Conservation (phyloP, 2,888 invertebrate genomes). For the Aspidiotus destructor region DNA sequence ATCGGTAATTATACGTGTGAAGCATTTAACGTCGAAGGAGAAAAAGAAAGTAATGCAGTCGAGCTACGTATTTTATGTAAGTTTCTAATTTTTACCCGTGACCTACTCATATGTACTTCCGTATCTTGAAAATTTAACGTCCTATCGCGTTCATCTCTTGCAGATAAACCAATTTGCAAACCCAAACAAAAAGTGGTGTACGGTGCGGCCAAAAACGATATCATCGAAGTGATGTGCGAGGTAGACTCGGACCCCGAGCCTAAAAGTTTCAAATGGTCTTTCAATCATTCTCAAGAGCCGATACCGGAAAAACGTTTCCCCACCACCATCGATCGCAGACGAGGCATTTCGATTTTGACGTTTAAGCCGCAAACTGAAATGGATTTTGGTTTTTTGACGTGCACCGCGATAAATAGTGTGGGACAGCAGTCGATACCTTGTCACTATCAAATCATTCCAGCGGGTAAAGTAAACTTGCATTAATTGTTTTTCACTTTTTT, state of each 20-base stretch:
- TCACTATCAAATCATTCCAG: conserved; percentile 62
- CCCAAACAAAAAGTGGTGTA: conserved; percentile 65
- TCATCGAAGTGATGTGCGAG: conserved; percentile 66
- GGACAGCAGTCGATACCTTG: conserved; percentile 65
- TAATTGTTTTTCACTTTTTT: neutral
- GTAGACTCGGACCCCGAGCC: conserved; percentile 78
- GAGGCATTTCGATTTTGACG: conserved; percentile 49
- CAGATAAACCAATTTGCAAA: conserved; percentile 77
- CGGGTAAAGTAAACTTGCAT: conserved; percentile 42
- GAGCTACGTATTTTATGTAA: conserved; percentile 83
- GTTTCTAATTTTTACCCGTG: conserved; percentile 44
- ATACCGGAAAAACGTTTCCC: conserved; percentile 49
- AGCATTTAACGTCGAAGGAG: conserved; percentile 84
- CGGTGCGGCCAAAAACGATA: conserved; percentile 72
- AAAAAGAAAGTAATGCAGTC: conserved; percentile 71
- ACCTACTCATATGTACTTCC: neutral
- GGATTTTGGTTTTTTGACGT: conserved; percentile 66
- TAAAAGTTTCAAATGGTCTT: conserved; percentile 74
- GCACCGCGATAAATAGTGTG: conserved; percentile 62
- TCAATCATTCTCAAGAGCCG: conserved; percentile 65
- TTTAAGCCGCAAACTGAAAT: conserved; percentile 66
- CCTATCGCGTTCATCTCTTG: conserved; percentile 33
- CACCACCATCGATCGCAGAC: conserved; percentile 26
- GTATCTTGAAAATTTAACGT: neutral
- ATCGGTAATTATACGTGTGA: conserved; percentile 81